Conservation (phyloP, 2,797 vertebrate genomes). For the Pseudochirops cupreus region DNA sequence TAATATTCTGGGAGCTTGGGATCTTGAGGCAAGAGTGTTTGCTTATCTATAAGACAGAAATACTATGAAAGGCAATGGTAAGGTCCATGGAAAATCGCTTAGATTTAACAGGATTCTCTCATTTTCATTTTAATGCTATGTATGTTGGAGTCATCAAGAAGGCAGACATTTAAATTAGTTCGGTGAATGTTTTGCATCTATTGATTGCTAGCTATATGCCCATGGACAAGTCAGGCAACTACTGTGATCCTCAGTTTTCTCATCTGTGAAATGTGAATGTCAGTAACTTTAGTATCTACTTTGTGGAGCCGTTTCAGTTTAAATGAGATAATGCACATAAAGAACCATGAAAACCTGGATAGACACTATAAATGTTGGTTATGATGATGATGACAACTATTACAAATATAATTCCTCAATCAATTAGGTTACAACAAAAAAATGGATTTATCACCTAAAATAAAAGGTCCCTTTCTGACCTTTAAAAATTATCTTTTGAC, state of each 20-base stretch:
- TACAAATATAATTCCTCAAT: neutral
- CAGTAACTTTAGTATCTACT: neutral
- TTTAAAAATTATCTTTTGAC: neutral
- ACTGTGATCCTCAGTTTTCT: neutral
- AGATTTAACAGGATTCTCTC: neutral
- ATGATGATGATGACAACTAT: neutral
- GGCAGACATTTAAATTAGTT: neutral
- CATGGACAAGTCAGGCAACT: neutral
- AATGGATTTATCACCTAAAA: neutral
- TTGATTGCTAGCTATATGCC: neutral
- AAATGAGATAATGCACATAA: neutral
- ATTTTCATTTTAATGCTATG: constrained; percentile 7
- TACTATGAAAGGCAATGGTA: neutral
- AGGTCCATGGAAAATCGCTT: neutral
- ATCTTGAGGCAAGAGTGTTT: neutral
- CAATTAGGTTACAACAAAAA: neutral
- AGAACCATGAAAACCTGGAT: neutral
- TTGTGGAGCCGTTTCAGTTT: neutral
- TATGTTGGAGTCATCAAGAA: neutral
- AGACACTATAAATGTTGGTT: neutral
- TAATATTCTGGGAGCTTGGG: neutral
- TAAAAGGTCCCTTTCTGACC: neutral
- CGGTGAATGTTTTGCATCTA: neutral
- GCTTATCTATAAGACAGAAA: neutral
- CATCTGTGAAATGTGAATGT: neutral